Conservation (phyloP, 2,113 vertebrate species). For the Oncorhynchus clarkii region DNA sequence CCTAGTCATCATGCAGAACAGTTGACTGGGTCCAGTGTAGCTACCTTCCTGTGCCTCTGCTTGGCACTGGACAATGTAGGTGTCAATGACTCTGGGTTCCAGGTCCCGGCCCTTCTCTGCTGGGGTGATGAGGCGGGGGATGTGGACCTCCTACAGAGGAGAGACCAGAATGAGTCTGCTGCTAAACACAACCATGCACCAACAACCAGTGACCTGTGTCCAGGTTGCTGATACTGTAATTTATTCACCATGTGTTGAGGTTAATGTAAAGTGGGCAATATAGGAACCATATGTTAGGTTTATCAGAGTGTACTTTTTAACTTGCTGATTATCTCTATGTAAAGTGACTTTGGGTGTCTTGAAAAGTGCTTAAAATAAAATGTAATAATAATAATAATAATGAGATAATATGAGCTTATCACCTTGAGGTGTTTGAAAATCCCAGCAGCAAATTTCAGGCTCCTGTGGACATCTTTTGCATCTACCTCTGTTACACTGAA, state of each 20-base stretch:
- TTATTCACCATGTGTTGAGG: neutral
- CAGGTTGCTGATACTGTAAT: neutral
- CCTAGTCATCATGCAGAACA: neutral
- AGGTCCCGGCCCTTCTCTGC: constrained; percentile 93
- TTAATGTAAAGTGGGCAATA: neutral
- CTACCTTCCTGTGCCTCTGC: constrained; percentile 98
- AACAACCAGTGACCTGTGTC: neutral
- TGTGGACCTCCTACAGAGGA: constrained; percentile 80
- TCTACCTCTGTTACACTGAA: constrained; percentile 91
- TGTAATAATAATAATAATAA: neutral
- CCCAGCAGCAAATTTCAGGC: constrained; percentile 91
- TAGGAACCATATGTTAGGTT: neutral
- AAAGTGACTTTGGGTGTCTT: neutral
- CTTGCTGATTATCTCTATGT: neutral
- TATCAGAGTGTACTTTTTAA: too few species aligned
- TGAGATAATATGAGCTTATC: constrained; percentile 14
- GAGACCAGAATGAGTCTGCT: neutral
- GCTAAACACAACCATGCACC: neutral
- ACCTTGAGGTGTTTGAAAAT: constrained; percentile 97
- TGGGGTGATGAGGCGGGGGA: constrained; percentile 89
- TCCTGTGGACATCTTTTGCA: constrained; percentile 95
- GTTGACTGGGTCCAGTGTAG: neutral
- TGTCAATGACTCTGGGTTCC: constrained; percentile 87
- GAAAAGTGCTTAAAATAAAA: too few species aligned
- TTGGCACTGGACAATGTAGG: constrained; percentile 91